Percentiles rank a stretch among this genome's conserved stretches.
Conservation (phyloP, 2,797 vertebrate genomes). For the Poeciliopsis gracilis region DNA sequence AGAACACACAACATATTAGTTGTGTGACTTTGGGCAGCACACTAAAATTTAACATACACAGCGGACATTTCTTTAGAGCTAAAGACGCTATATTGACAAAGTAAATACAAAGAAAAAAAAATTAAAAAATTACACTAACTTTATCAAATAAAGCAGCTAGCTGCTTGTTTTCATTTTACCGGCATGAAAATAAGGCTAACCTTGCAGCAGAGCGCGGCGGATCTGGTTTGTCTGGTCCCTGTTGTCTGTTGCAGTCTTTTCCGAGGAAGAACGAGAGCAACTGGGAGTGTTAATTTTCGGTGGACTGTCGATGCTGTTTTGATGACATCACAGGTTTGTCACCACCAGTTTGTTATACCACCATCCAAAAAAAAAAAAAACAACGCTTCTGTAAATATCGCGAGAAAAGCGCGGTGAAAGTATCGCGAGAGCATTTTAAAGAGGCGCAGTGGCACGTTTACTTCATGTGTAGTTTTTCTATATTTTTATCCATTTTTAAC, state of each 20-base stretch:
- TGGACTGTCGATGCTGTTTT: neutral
- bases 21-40: neutral
- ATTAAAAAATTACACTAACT: neutral
- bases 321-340: neutral
- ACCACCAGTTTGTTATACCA: neutral
- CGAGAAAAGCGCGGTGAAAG: neutral
- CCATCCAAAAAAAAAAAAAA: too few relatives aligned
- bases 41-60: neutral
- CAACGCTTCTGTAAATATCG: neutral
- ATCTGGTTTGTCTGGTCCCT: constrained; percentile 3
- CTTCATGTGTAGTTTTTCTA: neutral
- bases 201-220: neutral
- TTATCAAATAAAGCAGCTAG: neutral
- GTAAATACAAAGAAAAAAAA: neutral
- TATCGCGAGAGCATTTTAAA: constrained; percentile 42
- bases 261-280: neutral
- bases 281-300: accelerated
- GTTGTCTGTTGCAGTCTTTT: neutral
- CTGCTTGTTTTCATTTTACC: neutral
- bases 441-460: neutral
- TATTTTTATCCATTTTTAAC: neutral
- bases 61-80: neutral
- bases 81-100: neutral
- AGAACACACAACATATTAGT: neutral
- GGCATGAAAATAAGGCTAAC: neutral